These are phyloP conservation scores for Bagarius yarrelli DNA, from an alignment of 2,113 vertebrate genomes.

Conservation along the genomic window DNA sequence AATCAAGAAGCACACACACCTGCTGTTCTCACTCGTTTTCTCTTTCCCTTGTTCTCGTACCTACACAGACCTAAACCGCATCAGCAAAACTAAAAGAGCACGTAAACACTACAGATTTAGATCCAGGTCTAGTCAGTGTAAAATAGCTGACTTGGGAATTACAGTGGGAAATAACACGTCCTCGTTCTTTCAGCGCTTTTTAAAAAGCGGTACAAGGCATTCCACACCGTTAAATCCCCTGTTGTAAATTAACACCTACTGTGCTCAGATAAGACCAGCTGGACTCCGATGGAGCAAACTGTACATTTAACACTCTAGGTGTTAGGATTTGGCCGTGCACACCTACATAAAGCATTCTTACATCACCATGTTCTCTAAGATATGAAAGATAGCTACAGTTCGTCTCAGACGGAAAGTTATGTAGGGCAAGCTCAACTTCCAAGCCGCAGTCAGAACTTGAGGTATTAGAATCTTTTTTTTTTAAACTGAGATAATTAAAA, in stretches of 20 bases:
- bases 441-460: neutral
- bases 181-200: constrained; percentile 19
- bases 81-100: neutral
- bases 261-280: constrained; percentile 30
- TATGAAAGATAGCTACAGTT: neutral
- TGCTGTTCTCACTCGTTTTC: constrained; percentile 32
- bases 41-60: neutral
- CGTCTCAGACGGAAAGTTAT: neutral
- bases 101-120: constrained; percentile 1
- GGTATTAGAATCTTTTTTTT: neutral
- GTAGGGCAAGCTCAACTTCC: constrained; percentile 2
- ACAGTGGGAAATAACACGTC: neutral
- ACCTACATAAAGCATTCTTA: neutral
- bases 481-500: neutral
- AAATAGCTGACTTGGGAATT: constrained; percentile 10
- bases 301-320: constrained; percentile 36
- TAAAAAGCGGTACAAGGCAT: neutral
- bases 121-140: constrained; percentile 7
- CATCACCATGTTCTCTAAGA: constrained; percentile 4
- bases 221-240: constrained; percentile 6
- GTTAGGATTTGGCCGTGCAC: constrained; percentile 28
- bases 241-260: constrained; percentile 24
- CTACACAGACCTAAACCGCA: constrained; percentile 26
- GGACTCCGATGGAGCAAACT: constrained; percentile 30
- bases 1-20: constrained; percentile 47